Evolutionary conservation across 2,888 invertebrate species (phyloP).

Genomic region (Mechanitis mazaeus): DNA sequence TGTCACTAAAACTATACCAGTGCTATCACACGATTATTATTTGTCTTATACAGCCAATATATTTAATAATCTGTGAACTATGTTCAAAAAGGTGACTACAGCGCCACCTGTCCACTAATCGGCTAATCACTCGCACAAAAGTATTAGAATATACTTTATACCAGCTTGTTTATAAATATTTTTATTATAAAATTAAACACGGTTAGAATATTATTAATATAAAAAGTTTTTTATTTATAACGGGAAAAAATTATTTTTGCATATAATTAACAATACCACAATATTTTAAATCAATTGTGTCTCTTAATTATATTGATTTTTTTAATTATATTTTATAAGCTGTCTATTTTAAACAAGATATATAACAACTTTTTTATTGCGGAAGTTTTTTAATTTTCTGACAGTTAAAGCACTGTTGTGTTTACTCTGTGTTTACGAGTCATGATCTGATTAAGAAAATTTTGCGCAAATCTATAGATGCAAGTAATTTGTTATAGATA

Average conservation of each 20-base stretch:
- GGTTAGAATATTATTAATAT: too few relatives aligned
- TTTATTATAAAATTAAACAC: too few relatives aligned
- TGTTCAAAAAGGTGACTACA: too few relatives aligned
- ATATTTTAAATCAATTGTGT: neutral
- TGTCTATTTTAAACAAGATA: neutral
- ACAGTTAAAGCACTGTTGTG: neutral
- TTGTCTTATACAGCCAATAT: too few relatives aligned
- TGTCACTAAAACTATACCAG: too few relatives aligned
- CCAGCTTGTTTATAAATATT: too few relatives aligned
- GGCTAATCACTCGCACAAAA: too few relatives aligned
- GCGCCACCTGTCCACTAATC: too few relatives aligned
- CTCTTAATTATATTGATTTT: neutral
- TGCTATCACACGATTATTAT: too few relatives aligned
- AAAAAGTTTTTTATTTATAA: neutral
- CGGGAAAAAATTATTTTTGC: neutral
- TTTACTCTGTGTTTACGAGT: constrained; percentile 7
- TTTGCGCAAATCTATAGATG: constrained; percentile 59
- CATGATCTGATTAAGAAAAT: constrained; percentile 50
- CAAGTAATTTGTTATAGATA: constrained; percentile 58
- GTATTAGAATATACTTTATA: too few relatives aligned
- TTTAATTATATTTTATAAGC: neutral
- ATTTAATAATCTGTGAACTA: too few relatives aligned
- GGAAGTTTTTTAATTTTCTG: too few relatives aligned
- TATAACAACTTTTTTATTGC: neutral
- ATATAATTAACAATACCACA: neutral